phyloP scores from a whole-genome alignment of 2,888 invertebrate species.

The Drosophila paracracens region DNA sequence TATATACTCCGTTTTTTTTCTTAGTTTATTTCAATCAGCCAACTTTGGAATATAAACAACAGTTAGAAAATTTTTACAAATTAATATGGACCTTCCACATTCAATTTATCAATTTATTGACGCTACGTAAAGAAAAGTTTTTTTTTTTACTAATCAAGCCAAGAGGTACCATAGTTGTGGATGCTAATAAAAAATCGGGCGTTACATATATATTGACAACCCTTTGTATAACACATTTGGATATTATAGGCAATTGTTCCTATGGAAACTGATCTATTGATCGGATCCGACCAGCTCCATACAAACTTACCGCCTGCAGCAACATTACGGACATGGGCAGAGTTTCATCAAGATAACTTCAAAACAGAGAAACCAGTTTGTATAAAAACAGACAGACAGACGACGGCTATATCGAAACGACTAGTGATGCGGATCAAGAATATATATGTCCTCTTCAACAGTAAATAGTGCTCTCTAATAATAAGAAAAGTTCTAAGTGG shows the following conservation, averaged over 20 bases:
- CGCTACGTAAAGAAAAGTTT: not conserved
- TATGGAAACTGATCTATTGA: not conserved
- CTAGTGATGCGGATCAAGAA: not conserved
- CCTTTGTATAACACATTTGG: not conserved
- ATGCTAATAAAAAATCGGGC: not conserved
- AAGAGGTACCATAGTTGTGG: not conserved
- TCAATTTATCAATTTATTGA: not conserved
- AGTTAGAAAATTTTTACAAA: not conserved
- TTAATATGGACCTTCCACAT: not conserved
- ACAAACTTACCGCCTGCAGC: not conserved
- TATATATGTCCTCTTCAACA: not conserved
- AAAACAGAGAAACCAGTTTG: not conserved
- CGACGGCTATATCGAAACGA: not conserved
- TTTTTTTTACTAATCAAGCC: not conserved
- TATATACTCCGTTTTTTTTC: not conserved
- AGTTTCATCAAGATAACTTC: not conserved
- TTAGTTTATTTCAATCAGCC: too few species aligned
- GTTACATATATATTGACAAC: not conserved
- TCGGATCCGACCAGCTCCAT: not conserved
- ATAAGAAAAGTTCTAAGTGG: not conserved
- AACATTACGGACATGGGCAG: not conserved
- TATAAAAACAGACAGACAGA: not conserved
- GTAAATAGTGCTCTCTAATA: not conserved
- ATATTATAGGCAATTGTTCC: not conserved
- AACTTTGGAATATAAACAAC: not conserved